phyloP scores from a whole-genome alignment of 2,797 vertebrate species.

The Danio jaintianensis region DNA sequence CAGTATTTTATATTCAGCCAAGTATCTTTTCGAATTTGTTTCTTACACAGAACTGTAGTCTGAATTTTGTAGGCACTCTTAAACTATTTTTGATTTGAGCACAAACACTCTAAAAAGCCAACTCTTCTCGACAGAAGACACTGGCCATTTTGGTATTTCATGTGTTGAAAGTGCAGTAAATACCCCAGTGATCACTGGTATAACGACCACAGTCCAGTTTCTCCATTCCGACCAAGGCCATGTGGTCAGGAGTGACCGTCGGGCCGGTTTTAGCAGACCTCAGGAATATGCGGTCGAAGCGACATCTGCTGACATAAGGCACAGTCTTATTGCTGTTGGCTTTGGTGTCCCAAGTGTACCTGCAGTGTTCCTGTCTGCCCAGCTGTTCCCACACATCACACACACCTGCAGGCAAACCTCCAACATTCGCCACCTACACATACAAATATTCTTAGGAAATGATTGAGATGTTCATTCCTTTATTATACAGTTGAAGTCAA shows the following conservation, averaged over 20 bases:
- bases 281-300: constrained; percentile 91
- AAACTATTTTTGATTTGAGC: background rate
- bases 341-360: constrained; percentile 94
- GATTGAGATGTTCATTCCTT: too few species aligned
- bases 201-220: constrained; percentile 92
- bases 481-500: too few species aligned
- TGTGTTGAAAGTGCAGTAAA: constrained; percentile 84
- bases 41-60: background rate
- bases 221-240: constrained; percentile 90
- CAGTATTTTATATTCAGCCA: background rate
- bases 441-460: constrained; percentile 16
- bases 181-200: constrained; percentile 96
- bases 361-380: constrained; percentile 88
- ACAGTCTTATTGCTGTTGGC: constrained; percentile 86
- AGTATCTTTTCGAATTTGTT: background rate
- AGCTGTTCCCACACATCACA: constrained; percentile 90
- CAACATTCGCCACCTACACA: constrained; percentile 85
- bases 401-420: constrained; percentile 80
- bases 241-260: constrained; percentile 80
- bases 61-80: background rate
- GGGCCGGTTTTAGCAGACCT: constrained; percentile 73
- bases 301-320: constrained; percentile 78
- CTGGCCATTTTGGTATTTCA: background rate
- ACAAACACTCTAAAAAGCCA: constrained; percentile 3
- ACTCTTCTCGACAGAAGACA: background rate